Conservation (phyloP, 2,888 invertebrate species). For the Athetis lepigone region DNA sequence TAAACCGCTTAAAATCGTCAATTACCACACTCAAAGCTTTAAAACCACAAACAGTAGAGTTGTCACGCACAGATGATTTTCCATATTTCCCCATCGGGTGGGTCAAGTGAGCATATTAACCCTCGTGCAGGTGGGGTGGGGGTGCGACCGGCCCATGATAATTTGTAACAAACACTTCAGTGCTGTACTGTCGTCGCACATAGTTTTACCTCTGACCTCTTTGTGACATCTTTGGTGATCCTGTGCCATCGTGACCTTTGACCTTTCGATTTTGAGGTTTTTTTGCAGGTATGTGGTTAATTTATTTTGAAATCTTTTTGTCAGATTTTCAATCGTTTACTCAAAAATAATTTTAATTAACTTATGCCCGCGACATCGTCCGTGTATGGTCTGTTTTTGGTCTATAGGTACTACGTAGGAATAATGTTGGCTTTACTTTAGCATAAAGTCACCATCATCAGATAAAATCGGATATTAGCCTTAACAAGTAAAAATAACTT, state of each 20-base stretch:
- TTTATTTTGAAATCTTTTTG: not conserved
- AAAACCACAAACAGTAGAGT: conserved; percentile 57
- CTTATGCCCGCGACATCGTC: no score
- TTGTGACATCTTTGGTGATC: conserved; percentile 70
- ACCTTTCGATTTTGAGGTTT: conserved; percentile 5
- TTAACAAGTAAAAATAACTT: no score
- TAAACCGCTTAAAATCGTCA: not conserved
- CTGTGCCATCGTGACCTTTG: conserved; percentile 53
- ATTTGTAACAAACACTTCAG: conserved; percentile 85
- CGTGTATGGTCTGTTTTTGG: no score
- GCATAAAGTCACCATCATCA: no score
- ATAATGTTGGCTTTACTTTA: no score
- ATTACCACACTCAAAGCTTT: conserved; percentile 53
- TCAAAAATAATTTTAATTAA: no score
- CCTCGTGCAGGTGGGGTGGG: conserved; percentile 85
- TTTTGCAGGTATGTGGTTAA: conserved; percentile 36
- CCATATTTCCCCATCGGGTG: conserved; percentile 73
- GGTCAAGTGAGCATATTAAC: conserved; percentile 88
- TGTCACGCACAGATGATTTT: conserved; percentile 85
- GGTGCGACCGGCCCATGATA: conserved; percentile 77
- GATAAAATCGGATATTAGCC: no score
- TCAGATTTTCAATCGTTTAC: no score
- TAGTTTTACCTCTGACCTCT: conserved; percentile 82
- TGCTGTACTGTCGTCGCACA: conserved; percentile 81
- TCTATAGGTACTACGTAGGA: no score